A percentile compares a stretch with the other conserved stretches of the same genome.
phyloP scores from a whole-genome alignment of 2,797 vertebrate genomes.

The Sylvilagus floridanus region DNA sequence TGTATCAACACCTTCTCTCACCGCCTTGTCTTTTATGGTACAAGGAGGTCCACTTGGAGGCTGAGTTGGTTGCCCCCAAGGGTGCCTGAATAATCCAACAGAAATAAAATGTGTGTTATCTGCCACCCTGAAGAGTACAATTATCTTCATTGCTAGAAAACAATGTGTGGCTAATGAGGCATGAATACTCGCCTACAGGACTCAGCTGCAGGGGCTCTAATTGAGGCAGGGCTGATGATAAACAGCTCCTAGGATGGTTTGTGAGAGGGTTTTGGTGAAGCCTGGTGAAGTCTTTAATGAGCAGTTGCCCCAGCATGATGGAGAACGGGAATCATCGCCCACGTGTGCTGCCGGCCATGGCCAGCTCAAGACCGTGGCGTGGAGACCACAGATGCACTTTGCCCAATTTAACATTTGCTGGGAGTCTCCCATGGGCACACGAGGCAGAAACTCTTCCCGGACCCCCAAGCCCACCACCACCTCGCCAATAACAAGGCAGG shows the following conservation, averaged over 20 bases:
- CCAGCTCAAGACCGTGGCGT: neutral
- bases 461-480: neutral
- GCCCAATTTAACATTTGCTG: neutral
- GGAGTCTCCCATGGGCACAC: neutral
- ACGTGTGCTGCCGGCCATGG: neutral
- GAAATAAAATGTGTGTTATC: slow-evolving; percentile 60
- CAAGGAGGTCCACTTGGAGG: slow-evolving; percentile 19
- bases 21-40: neutral
- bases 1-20: neutral
- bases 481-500: neutral
- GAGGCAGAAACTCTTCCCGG: neutral
- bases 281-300: neutral
- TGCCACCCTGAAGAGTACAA: slow-evolving; percentile 38
- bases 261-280: neutral
- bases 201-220: slow-evolving; percentile 24
- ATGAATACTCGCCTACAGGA: neutral
- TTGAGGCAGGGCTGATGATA: neutral
- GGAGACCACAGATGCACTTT: neutral
- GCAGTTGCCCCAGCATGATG: neutral
- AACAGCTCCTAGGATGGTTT: neutral
- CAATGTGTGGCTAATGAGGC: neutral
- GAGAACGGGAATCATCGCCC: neutral
- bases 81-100: neutral
- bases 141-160: slow-evolving; percentile 51
- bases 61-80: neutral